Base-by-base conservation (phyloP, 2,888 invertebrate species). In the Agrochola litura region DNA sequence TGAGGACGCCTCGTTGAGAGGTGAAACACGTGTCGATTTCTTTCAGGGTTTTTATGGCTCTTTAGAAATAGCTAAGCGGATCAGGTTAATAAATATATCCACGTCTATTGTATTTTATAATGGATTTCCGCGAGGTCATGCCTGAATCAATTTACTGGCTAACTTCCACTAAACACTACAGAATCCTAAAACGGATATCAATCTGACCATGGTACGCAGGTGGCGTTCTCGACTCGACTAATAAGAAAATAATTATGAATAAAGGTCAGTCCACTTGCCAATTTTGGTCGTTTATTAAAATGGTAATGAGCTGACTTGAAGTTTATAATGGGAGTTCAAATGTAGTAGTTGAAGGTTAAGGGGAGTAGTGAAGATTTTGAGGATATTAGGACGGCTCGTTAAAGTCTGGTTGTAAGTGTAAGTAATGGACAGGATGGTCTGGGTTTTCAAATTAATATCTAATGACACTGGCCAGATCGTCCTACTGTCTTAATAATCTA, bases 231-330 rank as follows among this genome's bases (percentile, higher is more conserved):
- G 65, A 83, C 76, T 73, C 80, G 83, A 86, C 91, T 92, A 92
- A 92, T 92, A 92, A 92, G 90, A 89, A 90, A 91, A 92, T 92
- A 91, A 92, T 92, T 92, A 92, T 92, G 91, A 92, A 87, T 90
- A 89, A 92, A 89, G 90, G 88, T 86, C 87, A 76, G 80, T 80
- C 89, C 80, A 90, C 90, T 91, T 86, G 82, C 89, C 87, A 90
- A 90, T 91, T 90, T 89, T 54, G 89, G 89, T 86, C 91, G 89
- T 91, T 91, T 91, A 92, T 92, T 91, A 92, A 92, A 92, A 89
- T 88, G 88, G 87, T 88, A 89, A 91, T 90, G 86, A 89, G 85
- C 79, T 75, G 77, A 66, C 81, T 85, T 83, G 72, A 82, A 82
- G 86, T 86, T 83, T 79, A 76, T 89, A 86, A 87, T 82, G 82